Percentiles rank a stretch among this genome's conserved stretches.
Conservation (phyloP, 2,888 invertebrate genomes). For the Drosophila neonasuta region DNA sequence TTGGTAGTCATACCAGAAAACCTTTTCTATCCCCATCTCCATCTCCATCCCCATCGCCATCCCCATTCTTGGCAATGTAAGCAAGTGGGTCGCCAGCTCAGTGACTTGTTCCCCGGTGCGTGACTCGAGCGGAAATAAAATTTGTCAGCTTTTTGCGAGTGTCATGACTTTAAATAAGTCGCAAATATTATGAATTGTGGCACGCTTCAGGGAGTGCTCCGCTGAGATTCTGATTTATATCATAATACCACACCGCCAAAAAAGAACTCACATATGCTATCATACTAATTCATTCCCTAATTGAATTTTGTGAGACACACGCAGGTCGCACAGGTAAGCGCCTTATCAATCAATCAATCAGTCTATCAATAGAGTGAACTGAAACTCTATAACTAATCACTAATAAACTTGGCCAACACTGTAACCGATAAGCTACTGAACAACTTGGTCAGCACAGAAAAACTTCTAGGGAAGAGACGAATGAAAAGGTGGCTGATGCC, state of each 20-base stretch:
- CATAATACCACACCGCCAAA: slow-evolving; percentile 5
- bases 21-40: background rate
- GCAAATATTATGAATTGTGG: slow-evolving; percentile 43
- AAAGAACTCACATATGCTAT: slow-evolving; percentile 19
- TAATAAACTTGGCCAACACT: slow-evolving; percentile 55
- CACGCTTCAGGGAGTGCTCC: slow-evolving; percentile 28
- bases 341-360: slow-evolving; percentile 59
- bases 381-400: slow-evolving; percentile 64
- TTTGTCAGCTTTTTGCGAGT: slow-evolving; percentile 66
- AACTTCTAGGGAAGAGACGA: background rate
- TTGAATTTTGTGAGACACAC: slow-evolving; percentile 35
- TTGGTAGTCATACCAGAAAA: slow-evolving; percentile 20
- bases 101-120: slow-evolving; percentile 69
- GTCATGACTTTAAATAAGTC: slow-evolving; percentile 68
- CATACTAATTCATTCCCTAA: slow-evolving; percentile 38
- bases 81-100: slow-evolving; percentile 70
- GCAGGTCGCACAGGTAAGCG: slow-evolving; percentile 29
- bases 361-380: slow-evolving; percentile 47
- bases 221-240: slow-evolving; percentile 46
- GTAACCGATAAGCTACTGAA: slow-evolving; percentile 45
- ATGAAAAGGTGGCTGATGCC: background rate
- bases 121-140: slow-evolving; percentile 74
- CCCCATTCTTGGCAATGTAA: slow-evolving; percentile 20
- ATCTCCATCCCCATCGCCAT: slow-evolving; percentile 4
- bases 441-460: slow-evolving; percentile 22